Evolutionary conservation across 2,888 invertebrate genomes (phyloP).

Genomic region (Leucoma salicis): DNA sequence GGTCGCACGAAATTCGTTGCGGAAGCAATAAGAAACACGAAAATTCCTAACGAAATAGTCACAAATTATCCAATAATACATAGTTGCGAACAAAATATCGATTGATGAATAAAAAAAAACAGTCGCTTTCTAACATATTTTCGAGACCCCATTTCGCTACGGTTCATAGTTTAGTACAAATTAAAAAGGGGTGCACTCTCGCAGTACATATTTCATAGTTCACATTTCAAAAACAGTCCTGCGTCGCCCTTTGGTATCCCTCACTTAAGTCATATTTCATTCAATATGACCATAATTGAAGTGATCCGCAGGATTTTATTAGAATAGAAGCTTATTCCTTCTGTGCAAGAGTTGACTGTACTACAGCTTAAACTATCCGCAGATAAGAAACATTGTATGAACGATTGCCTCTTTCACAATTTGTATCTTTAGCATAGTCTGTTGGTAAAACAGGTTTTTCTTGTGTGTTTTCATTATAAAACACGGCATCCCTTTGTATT

Average conservation of each 20-base stretch:
- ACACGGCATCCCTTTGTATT: slow-evolving; percentile 75
- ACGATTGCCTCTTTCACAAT: slow-evolving; percentile 80
- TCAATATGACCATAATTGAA: slow-evolving; percentile 81
- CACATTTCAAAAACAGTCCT: slow-evolving; percentile 75
- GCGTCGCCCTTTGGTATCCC: slow-evolving; percentile 79
- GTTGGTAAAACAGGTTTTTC: slow-evolving; percentile 77
- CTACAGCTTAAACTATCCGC: slow-evolving; percentile 44
- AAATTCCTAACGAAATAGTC: slow-evolving; percentile 64
- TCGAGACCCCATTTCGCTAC: slow-evolving; percentile 65
- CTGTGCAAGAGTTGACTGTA: slow-evolving; percentile 55
- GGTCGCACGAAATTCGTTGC: slow-evolving; percentile 81
- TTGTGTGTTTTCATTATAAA: slow-evolving; percentile 71
- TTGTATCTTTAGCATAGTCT: slow-evolving; percentile 79
- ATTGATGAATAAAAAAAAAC: slow-evolving; percentile 46
- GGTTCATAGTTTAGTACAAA: slow-evolving; percentile 75
- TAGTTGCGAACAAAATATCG: slow-evolving; percentile 54
- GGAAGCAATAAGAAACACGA: slow-evolving; percentile 82
- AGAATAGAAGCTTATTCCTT: slow-evolving; percentile 61
- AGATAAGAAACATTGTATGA: slow-evolving; percentile 68
- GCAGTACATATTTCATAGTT: slow-evolving; percentile 76
- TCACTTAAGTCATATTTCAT: slow-evolving; percentile 82
- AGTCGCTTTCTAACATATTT: slow-evolving; percentile 42
- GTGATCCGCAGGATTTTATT: slow-evolving; percentile 54
- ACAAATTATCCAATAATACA: slow-evolving; percentile 68
- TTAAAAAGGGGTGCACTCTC: slow-evolving; percentile 76